Percentiles rank a stretch among this genome's conserved stretches.
Evolutionary conservation across 2,113 vertebrate genomes (phyloP).

Genomic region (Tragelaphus strepsiceros): DNA sequence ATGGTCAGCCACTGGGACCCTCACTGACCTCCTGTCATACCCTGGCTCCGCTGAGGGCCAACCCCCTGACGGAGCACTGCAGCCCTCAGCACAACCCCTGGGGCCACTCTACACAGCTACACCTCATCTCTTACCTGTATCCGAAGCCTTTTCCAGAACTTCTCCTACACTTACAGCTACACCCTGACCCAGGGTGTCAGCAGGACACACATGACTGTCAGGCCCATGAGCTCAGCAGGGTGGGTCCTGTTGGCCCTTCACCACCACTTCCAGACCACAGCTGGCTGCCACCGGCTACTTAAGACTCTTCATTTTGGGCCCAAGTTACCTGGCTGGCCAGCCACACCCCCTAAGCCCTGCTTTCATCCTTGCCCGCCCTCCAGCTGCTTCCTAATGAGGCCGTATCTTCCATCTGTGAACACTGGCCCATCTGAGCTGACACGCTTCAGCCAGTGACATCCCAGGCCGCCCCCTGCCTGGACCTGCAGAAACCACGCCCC

Average conservation of each 20-base stretch:
- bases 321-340: not conserved
- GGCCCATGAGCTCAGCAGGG: not conserved
- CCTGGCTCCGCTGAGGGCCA: not conserved
- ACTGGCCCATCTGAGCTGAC: not conserved
- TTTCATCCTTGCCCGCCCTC: too few species aligned
- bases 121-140: not conserved
- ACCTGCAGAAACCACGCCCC: not conserved
- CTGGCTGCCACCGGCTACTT: not conserved
- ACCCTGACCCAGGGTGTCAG: not conserved
- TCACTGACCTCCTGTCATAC: rapidly evolving
- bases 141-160: not conserved
- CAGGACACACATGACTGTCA: not conserved
- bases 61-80: rapidly evolving
- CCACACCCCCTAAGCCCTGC: not conserved
- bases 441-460: rapidly evolving
- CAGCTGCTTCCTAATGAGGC: not conserved
- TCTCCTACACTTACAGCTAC: not conserved
- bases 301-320: not conserved
- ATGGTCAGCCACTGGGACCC: not conserved
- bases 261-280: not conserved
- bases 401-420: not conserved
- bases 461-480: not conserved
- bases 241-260: not conserved
- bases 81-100: rapidly evolving
- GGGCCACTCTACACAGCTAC: not conserved